These are phyloP conservation scores for Xanthorhoe spadicearia DNA, from an alignment of 2,888 invertebrate genomes.

Conservation along the genomic window DNA sequence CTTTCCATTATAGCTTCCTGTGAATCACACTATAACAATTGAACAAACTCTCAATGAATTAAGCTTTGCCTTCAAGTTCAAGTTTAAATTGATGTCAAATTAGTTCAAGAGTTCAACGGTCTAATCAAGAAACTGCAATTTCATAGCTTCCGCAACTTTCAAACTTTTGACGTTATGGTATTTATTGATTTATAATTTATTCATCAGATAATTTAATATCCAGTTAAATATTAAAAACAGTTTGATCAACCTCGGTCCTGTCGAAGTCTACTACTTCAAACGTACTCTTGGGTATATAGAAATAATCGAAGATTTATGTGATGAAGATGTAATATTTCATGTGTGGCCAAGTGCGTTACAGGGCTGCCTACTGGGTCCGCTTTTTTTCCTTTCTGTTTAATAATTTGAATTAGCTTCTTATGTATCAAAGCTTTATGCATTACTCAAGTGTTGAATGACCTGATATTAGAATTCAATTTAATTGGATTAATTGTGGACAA, in stretches of 20 bases:
- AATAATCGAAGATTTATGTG: too few relatives aligned
- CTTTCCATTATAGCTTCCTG: background rate
- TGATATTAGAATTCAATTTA: slow-evolving; percentile 27
- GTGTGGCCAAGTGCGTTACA: too few relatives aligned
- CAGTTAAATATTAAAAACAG: too few relatives aligned
- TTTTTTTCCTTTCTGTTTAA: background rate
- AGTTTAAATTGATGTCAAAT: slow-evolving; percentile 30
- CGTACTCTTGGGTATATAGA: too few relatives aligned
- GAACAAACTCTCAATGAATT: slow-evolving; percentile 3
- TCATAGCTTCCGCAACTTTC: slow-evolving; percentile 19
- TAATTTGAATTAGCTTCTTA: background rate
- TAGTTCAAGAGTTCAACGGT: slow-evolving; percentile 30
- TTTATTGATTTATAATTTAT: too few relatives aligned
- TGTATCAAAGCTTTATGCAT: background rate
- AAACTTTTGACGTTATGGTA: background rate
- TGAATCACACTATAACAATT: slow-evolving; percentile 14
- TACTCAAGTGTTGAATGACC: slow-evolving; percentile 18
- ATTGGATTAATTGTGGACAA: slow-evolving; percentile 40
- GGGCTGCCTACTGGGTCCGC: too few relatives aligned
- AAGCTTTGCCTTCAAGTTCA: slow-evolving; percentile 1
- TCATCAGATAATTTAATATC: background rate
- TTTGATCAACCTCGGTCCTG: too few relatives aligned
- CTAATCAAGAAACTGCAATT: slow-evolving; percentile 34
- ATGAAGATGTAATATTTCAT: too few relatives aligned
- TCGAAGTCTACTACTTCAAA: too few relatives aligned